Evolutionary conservation across 2,113 vertebrate genomes (phyloP).

Genomic region (Aleadryas rufinucha): DNA sequence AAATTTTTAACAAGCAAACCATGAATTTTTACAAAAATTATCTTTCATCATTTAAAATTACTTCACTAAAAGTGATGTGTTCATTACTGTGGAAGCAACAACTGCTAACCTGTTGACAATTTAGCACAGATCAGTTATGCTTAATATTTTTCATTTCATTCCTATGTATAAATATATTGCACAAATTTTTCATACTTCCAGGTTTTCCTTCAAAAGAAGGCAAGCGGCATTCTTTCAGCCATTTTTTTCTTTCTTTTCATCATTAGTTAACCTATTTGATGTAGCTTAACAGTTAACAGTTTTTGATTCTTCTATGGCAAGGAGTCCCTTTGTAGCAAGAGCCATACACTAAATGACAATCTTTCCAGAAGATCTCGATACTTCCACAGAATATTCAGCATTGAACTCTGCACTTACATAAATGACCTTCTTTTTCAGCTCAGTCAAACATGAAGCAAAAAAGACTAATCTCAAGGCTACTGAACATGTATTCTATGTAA

Average conservation of each 20-base stretch:
- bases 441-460: background rate
- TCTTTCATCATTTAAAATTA: background rate
- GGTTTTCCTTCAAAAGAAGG: background rate
- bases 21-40: background rate
- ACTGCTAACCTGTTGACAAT: background rate
- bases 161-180: background rate
- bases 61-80: background rate
- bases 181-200: background rate
- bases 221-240: accelerated
- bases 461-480: background rate
- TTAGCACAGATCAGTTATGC: background rate
- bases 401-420: background rate
- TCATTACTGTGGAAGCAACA: background rate
- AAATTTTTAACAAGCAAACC: background rate
- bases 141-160: background rate
- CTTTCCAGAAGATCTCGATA: background rate
- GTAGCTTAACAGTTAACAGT: background rate
- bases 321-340: background rate
- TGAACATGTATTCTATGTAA: background rate
- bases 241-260: background rate
- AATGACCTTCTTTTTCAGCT: background rate
- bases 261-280: background rate
- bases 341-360: background rate
- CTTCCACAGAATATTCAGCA: background rate
- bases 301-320: background rate